Evolutionary conservation across 2,888 invertebrate species (phyloP), one percentile per base, ranked within the genome.

Genomic region (Harpagoxenus sublaevis): DNA sequence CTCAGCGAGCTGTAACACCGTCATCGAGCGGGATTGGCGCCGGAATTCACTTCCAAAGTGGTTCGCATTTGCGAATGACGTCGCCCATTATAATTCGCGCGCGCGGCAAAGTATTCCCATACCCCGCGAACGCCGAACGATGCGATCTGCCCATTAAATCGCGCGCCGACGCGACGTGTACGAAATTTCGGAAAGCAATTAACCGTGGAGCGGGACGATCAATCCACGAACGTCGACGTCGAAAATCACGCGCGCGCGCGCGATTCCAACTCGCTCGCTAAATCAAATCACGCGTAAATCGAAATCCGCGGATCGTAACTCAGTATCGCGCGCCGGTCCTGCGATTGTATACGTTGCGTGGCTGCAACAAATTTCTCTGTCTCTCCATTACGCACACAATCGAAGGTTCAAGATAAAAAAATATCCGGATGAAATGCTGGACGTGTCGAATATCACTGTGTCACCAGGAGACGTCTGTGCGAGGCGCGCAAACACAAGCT

Each of bases 281-380:
- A 81, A 81, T 81, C 79, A 60, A 71, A 71, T 71, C 79, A 55
- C 48, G 48, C 71, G 60, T 51, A 60, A 81, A 71, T 81, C 79
- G 79, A 81, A 71, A 81, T 60, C 39, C 71, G 12, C 39, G 39
- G 79, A 71, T 81, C 79, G 71, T 81, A 81, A 62, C 71, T 81
- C 71, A 62, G 39, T 18, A 78, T 48, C 55, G 68, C 12, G 55
- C 51, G 39, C 23, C 39, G 42, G 35, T n/a, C 3, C 28, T 23
- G 57, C 79, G 39, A 39, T 79, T 71, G 70, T 60, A 42, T n/a
- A 71, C 23, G 70, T 31, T 51, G 12, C 53, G 39, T 60, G 35
- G 48, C 55, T 62, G 39, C 60, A 57, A 71, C 71, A 42, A 71
- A 81, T 71, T 39, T 62, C 48, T 39, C 60, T 31, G 48, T 48